Evolutionary conservation across 2,888 invertebrate genomes (phyloP).

Genomic region (Drosophila parthenogenetica): DNA sequence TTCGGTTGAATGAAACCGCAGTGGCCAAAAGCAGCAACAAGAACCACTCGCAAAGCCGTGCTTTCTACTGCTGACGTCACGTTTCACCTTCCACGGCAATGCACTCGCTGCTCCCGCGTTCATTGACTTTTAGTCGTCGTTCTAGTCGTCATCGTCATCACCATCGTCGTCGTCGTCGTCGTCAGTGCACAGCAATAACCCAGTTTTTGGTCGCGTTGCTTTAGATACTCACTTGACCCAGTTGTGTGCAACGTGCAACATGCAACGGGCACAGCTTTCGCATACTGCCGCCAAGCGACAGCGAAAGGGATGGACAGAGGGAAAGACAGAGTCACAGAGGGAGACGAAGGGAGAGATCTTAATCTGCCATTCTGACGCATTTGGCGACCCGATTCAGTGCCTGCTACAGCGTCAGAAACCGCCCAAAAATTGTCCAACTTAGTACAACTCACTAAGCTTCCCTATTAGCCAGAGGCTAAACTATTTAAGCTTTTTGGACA

Average conservation of each 20-base stretch:
- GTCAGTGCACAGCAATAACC: slow-evolving; percentile 59
- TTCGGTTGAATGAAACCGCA: slow-evolving; percentile 5
- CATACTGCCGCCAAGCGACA: slow-evolving; percentile 24
- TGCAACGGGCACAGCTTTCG: slow-evolving; percentile 44
- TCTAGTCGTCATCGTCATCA: slow-evolving; percentile 25
- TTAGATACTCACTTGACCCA: slow-evolving; percentile 66
- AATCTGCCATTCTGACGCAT: slow-evolving; percentile 69
- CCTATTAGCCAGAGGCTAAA: too few relatives aligned
- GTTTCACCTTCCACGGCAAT: slow-evolving; percentile 80
- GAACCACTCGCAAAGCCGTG: neutral
- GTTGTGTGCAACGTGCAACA: slow-evolving; percentile 50
- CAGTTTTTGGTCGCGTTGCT: slow-evolving; percentile 53
- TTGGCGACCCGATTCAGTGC: slow-evolving; percentile 65
- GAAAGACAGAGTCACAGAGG: neutral
- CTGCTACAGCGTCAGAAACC: slow-evolving; percentile 1
- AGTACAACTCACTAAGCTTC: neutral
- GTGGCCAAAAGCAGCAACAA: too few relatives aligned
- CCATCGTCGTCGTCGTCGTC: slow-evolving; percentile 25
- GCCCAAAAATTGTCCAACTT: slow-evolving; percentile 16
- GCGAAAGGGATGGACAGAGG: neutral
- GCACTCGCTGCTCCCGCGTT: slow-evolving; percentile 64
- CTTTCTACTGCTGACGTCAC: slow-evolving; percentile 76
- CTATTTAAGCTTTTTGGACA: slow-evolving; percentile 24
- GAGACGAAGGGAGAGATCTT: slow-evolving; percentile 20
- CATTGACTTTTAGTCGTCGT: slow-evolving; percentile 59